A percentile compares a stretch with the other conserved stretches of the same genome.
Evolutionary conservation across 1,140 invertebrate species (phyloP).

Genomic region (Schmidtea mediterranea): DNA sequence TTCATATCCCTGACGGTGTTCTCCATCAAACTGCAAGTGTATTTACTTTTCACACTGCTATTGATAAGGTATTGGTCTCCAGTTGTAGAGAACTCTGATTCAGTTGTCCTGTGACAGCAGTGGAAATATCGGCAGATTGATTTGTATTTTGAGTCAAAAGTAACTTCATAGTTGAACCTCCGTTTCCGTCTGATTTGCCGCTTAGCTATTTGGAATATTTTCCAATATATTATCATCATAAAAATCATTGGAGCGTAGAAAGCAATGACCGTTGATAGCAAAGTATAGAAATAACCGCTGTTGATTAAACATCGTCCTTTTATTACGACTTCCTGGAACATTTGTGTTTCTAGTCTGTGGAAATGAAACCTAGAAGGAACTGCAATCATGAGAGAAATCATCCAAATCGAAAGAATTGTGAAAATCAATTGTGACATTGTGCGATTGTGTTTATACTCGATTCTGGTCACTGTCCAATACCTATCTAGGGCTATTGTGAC

Average conservation of each 20-base stretch:
- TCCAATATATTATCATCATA: constrained; percentile 24
- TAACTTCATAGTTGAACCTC: neutral
- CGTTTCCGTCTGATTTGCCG: constrained; percentile 19
- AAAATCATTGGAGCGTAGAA: constrained; percentile 25
- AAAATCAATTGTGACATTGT: constrained; percentile 64
- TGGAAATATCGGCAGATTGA: too few relatives aligned
- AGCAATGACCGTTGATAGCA: constrained; percentile 11
- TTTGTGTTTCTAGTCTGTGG: constrained; percentile 25
- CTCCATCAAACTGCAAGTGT: too few relatives aligned
- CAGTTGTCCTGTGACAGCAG: too few relatives aligned
- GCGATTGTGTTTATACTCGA: constrained; percentile 56
- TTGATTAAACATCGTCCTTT: neutral
- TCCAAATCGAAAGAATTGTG: constrained; percentile 42
- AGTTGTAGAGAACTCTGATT: too few relatives aligned
- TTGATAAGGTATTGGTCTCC: too few relatives aligned
- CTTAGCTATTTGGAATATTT: constrained; percentile 22
- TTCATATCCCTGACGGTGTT: too few relatives aligned
- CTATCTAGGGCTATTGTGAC: constrained; percentile 75
- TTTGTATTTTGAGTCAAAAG: too few relatives aligned
- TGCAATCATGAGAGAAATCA: constrained; percentile 51
- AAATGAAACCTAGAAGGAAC: constrained; percentile 45
- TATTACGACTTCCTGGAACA: constrained; percentile 23
- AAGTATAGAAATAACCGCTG: neutral
- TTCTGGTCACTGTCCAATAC: constrained; percentile 77
- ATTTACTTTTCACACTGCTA: too few relatives aligned